These are phyloP conservation scores for Choristoneura fumiferana DNA, from an alignment of 1,140 invertebrate species.

Conservation along the genomic window DNA sequence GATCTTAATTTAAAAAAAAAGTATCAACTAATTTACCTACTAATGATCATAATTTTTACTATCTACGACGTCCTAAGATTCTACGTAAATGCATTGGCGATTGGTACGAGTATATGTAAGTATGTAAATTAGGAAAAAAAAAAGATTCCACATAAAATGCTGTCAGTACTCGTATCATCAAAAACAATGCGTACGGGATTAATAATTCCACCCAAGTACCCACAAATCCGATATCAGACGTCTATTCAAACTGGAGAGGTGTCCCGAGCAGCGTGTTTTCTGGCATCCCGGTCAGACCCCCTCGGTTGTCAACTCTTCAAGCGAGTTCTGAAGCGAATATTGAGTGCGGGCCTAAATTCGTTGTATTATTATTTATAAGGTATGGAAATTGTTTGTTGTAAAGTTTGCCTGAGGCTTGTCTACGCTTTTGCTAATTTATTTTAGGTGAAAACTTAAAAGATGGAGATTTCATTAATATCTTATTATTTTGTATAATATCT, in stretches of 20 bases:
- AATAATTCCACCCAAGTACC: not conserved
- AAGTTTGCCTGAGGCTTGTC: not conserved
- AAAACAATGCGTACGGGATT: constrained; percentile 2
- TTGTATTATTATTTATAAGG: not conserved
- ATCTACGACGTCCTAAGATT: no score
- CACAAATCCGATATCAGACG: constrained; percentile 8
- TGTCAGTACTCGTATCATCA: not conserved
- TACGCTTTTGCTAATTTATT: not conserved
- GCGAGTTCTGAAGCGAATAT: constrained; percentile 9
- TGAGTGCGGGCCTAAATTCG: constrained; percentile 11
- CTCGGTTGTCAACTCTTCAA: constrained; percentile 5
- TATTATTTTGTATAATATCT: not conserved
- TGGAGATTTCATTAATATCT: not conserved
- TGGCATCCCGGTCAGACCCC: constrained; percentile 8
- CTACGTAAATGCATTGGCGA: no score
- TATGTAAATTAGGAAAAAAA: no score
- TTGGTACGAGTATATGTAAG: no score
- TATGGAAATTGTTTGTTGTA: not conserved
- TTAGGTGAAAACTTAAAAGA: not conserved
- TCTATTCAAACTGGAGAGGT: constrained; percentile 16
- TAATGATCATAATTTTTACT: no score
- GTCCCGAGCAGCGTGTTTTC: constrained; percentile 4
- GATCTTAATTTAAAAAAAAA: no score
- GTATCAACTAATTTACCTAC: no score
- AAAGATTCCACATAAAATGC: no score